Evolutionary conservation across 1,140 invertebrate species (phyloP), one percentile per base, ranked within the genome.

Genomic region (Holotrichia oblita): DNA sequence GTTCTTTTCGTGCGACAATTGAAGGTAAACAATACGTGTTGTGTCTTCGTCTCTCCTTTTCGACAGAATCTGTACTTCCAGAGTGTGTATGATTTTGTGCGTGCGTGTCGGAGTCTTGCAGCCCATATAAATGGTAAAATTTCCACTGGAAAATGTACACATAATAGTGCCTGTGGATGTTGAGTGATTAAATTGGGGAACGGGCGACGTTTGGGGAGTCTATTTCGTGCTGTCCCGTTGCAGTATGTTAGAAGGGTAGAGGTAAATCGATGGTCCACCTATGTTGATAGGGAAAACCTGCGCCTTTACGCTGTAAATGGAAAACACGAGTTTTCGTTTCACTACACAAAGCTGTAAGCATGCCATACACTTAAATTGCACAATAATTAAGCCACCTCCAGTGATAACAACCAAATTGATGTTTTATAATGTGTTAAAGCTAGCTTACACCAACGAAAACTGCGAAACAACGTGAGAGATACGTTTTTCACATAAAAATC

Each of bases 1-100:
- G 75, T 55, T 55, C 48, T 55, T 55, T 17, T 17, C 48, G 48
- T 55, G 48, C 48, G 48, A 55, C 14, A 55, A 17, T 55, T 79
- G 80, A 81, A 82, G 80, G 81, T 82, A 82, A 82, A 82, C 81
- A 82, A 81, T 82, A 80, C 73, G 76, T 82, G 76, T 81, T 77
- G 76, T 77, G 76, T 81, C 80, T 78, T 79, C 75, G 77, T 81
- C 80, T 80, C 72, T 80, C 72, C 79, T 77, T 27, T 34, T 72
- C 22, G 22, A 40, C 34, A 72, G 27, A 72, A 72, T 27, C 64
- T 72, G 64, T 40, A 40, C 34, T 72, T 17, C 48, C 48, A 55
- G 17, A 55, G 48, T 55, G 48, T 55, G 48, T 55, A 55, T 17
- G 48, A 14, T 55, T 34, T 55, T 14, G 48, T 55, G 61, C 61